phyloP scores from a whole-genome alignment of 2,888 invertebrate genomes.

The Lycophotia porphyrea region DNA sequence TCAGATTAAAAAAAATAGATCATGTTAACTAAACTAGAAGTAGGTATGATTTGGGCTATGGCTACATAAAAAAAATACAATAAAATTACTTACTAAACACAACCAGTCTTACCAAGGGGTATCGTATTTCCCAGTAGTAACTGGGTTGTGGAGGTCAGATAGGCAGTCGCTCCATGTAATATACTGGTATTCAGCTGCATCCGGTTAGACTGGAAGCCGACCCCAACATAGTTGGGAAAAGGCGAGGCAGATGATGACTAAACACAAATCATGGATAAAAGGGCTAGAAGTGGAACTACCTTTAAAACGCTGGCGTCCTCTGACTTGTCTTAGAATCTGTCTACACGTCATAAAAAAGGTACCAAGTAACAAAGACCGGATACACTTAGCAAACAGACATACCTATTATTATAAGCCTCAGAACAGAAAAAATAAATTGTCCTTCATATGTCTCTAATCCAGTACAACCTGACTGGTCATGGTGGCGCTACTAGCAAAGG shows the following conservation, averaged over 20 bases:
- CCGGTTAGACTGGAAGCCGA: too few relatives aligned
- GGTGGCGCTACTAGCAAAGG: background rate
- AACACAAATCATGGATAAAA: background rate
- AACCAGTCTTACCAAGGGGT: too few relatives aligned
- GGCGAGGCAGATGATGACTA: too few relatives aligned
- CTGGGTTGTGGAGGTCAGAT: too few relatives aligned
- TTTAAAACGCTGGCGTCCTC: background rate
- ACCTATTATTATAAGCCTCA: background rate
- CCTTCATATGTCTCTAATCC: background rate
- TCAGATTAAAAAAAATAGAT: background rate
- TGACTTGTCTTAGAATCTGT: slow-evolving; percentile 3
- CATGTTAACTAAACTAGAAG: background rate
- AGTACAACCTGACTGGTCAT: background rate
- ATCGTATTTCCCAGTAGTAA: too few relatives aligned
- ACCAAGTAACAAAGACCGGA: slow-evolving; percentile 31
- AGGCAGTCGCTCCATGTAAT: too few relatives aligned
- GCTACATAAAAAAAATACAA: background rate
- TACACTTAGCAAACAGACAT: slow-evolving; percentile 11
- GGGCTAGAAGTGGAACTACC: background rate
- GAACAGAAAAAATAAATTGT: background rate
- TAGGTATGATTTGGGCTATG: too few relatives aligned
- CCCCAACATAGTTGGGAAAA: too few relatives aligned
- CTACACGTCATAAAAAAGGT: background rate
- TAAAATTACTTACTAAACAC: background rate
- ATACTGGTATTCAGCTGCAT: too few relatives aligned